A percentile compares a stretch with the other conserved stretches of the same genome.
Conservation (phyloP, 2,113 vertebrate species). For the Rhinolophus ferrumequinum region DNA sequence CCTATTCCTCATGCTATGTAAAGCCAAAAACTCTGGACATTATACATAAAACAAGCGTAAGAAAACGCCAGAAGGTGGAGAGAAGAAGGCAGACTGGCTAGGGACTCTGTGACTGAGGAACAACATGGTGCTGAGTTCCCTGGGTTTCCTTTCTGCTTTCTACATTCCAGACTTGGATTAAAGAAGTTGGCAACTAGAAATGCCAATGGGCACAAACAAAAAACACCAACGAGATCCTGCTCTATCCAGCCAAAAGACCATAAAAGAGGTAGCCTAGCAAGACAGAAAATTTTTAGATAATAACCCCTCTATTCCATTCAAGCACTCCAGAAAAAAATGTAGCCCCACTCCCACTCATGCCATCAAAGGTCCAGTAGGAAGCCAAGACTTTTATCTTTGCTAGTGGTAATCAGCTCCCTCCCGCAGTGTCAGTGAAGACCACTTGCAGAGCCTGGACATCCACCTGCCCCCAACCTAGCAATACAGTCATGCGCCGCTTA, state of each 20-base stretch:
- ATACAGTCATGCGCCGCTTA: neutral
- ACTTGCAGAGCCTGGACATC: neutral
- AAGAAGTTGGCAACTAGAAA: constrained; percentile 5
- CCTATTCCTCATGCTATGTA: neutral
- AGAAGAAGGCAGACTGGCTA: neutral
- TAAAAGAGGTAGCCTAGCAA: neutral
- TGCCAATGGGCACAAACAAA: neutral
- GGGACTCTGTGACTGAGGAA: neutral
- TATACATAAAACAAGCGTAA: neutral
- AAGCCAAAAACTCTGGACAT: neutral
- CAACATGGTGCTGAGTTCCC: neutral
- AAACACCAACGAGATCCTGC: neutral
- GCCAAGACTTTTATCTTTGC: neutral
- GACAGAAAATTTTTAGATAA: neutral
- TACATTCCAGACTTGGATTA: neutral
- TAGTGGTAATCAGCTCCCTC: neutral
- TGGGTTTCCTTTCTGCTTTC: neutral
- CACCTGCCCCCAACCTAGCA: neutral
- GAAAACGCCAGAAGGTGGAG: neutral
- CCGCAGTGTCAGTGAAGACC: neutral
- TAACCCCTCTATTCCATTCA: neutral
- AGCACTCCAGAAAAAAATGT: neutral
- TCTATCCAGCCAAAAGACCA: neutral
- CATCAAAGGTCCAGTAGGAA: neutral
- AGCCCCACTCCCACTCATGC: neutral